Conservation (phyloP, 1,140 invertebrate genomes). For the Orchestia grillus region DNA sequence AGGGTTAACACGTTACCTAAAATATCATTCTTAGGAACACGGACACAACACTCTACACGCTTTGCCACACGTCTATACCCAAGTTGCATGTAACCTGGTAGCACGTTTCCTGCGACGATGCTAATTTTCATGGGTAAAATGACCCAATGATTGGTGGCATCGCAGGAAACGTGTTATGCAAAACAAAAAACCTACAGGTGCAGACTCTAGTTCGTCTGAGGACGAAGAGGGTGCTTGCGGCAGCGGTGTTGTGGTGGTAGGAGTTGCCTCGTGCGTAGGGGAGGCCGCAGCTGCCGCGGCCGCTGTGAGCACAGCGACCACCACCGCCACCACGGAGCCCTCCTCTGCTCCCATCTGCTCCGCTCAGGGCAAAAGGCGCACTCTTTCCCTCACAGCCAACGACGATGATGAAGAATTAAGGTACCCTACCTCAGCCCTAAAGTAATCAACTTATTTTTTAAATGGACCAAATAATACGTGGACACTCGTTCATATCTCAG, state of each 20-base stretch:
- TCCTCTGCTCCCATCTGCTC: neutral
- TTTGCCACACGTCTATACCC: no score
- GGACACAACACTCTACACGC: no score
- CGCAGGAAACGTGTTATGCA: no score
- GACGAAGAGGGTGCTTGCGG: neutral
- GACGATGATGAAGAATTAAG: slow-evolving; percentile 31
- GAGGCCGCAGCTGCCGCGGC: neutral
- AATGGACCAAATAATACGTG: neutral
- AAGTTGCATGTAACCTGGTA: no score
- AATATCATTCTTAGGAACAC: no score
- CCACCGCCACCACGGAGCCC: neutral
- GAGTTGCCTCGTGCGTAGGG: neutral
- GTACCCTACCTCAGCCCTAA: neutral
- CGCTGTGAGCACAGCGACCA: neutral
- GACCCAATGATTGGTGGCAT: no score
- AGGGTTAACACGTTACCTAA: no score
- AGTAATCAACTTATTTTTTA: neutral
- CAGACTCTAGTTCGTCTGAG: neutral
- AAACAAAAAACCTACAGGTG: slow-evolving; percentile 5
- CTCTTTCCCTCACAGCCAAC: neutral
- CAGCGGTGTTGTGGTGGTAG: slow-evolving; percentile 16
- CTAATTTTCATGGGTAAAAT: no score
- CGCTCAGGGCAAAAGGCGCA: neutral
- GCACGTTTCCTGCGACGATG: no score
- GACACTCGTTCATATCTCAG: neutral